Percentiles rank a stretch among this genome's conserved stretches.
Conservation (phyloP, 1,140 invertebrate species). For the Matsumurasca onukii region DNA sequence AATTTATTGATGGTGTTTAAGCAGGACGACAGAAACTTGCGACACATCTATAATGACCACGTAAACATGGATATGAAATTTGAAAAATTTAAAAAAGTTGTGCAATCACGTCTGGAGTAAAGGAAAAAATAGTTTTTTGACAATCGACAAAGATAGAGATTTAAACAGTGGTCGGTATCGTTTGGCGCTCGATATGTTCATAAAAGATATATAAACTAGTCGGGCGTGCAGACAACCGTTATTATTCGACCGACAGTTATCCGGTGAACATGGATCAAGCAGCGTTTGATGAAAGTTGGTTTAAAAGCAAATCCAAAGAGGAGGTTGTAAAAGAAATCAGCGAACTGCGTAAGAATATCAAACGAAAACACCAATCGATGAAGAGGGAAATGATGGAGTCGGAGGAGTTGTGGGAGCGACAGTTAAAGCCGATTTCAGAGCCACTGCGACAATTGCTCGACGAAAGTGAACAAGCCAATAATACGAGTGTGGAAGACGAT, state of each 20-base stretch:
- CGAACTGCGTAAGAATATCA: constrained; percentile 9
- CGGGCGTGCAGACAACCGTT: not conserved
- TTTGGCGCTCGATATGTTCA: constrained; percentile 19
- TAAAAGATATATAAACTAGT: not conserved
- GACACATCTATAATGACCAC: too few relatives aligned
- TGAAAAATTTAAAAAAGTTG: constrained; percentile 26
- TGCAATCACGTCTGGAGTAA: constrained; percentile 40
- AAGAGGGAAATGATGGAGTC: not conserved
- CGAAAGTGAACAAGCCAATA: constrained; percentile 4
- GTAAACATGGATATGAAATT: constrained; percentile 32
- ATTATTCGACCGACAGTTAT: not conserved
- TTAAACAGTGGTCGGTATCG: constrained; percentile 43
- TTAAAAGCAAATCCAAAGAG: constrained; percentile 15
- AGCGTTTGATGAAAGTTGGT: constrained; percentile 1
- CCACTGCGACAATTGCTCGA: constrained; percentile 1
- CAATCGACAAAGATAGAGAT: constrained; percentile 48
- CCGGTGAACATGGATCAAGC: not conserved
- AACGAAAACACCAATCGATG: not conserved
- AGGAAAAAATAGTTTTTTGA: constrained; percentile 47
- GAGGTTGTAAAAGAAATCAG: not conserved
- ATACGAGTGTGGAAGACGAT: too few relatives aligned
- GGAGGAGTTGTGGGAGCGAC: constrained; percentile 7
- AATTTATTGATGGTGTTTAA: constrained; percentile 49
- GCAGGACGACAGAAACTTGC: constrained; percentile 50
- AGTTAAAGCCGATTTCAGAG: not conserved